phyloP scores from a whole-genome alignment of 2,113 vertebrate species.

The Uria aalge region DNA sequence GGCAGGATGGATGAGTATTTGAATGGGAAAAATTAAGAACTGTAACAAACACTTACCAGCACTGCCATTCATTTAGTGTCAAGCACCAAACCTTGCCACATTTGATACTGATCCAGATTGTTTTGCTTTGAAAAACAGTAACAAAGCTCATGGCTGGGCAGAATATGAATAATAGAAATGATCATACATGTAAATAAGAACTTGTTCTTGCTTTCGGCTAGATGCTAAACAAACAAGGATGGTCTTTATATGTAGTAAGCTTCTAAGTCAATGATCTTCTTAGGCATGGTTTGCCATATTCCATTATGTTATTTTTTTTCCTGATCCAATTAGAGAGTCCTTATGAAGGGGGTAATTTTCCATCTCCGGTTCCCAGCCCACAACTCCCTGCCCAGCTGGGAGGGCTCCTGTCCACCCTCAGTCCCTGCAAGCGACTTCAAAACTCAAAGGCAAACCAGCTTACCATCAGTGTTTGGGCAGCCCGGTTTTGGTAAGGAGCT shows the following conservation, averaged over 20 bases:
- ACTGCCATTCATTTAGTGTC: not conserved
- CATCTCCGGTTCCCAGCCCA: not conserved
- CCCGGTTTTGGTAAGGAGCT: not conserved
- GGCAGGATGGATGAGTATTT: not conserved
- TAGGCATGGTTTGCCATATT: not conserved
- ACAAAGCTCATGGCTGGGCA: not conserved
- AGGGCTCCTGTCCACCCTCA: not conserved
- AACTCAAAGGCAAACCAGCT: not conserved
- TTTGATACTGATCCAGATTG: not conserved
- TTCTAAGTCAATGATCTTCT: not conserved
- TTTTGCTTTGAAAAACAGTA: not conserved
- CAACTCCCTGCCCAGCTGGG: not conserved
- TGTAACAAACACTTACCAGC: not conserved
- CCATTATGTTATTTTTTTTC: not conserved
- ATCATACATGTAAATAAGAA: too few relatives aligned
- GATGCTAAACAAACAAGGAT: not conserved
- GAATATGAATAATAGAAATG: not conserved
- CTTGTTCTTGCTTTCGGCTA: not conserved
- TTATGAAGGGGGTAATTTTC: not conserved
- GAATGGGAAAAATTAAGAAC: not conserved
- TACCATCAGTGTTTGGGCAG: not conserved
- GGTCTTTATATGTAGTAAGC: not conserved
- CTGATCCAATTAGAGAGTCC: not conserved
- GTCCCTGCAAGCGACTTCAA: not conserved
- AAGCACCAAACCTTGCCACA: not conserved